Evolutionary conservation across 2,888 invertebrate species (phyloP).

Genomic region (Listrodromus nycthemerus): DNA sequence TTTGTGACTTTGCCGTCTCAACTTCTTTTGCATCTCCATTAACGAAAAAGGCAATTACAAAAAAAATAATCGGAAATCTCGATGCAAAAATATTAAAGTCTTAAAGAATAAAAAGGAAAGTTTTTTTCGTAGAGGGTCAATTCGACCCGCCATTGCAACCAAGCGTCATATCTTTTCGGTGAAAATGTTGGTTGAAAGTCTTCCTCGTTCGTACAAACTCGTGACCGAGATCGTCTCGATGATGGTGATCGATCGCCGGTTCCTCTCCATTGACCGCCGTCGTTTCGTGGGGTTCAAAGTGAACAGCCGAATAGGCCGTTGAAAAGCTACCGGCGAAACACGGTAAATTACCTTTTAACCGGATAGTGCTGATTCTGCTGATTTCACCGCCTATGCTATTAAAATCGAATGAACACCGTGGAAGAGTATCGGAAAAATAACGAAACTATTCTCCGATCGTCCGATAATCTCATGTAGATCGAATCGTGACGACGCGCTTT

Average conservation of each 20-base stretch:
- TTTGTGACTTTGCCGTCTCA: neutral
- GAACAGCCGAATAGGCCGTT: constrained; percentile 18
- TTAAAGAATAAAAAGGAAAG: too few species aligned
- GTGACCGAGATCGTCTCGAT: constrained; percentile 32
- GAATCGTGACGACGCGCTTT: neutral
- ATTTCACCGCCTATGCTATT: constrained; percentile 2
- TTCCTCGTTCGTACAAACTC: neutral
- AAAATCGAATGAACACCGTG: neutral
- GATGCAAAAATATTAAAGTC: too few species aligned
- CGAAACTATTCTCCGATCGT: neutral
- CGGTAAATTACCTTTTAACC: constrained; percentile 18
- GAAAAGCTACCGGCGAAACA: constrained; percentile 7
- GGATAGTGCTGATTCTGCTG: constrained; percentile 26
- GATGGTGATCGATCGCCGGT: constrained; percentile 41
- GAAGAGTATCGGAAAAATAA: too few species aligned
- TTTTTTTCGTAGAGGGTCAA: neutral
- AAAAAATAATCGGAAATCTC: too few species aligned
- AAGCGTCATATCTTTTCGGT: neutral
- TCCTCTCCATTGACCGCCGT: constrained; percentile 43
- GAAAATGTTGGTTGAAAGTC: neutral
- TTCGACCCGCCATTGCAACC: neutral
- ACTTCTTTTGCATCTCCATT: neutral
- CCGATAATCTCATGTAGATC: neutral
- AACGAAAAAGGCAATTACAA: too few species aligned
- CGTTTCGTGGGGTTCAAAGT: constrained; percentile 47